Evolutionary conservation across 2,888 invertebrate species (phyloP).

Genomic region (Pseudeuparius sepicola): DNA sequence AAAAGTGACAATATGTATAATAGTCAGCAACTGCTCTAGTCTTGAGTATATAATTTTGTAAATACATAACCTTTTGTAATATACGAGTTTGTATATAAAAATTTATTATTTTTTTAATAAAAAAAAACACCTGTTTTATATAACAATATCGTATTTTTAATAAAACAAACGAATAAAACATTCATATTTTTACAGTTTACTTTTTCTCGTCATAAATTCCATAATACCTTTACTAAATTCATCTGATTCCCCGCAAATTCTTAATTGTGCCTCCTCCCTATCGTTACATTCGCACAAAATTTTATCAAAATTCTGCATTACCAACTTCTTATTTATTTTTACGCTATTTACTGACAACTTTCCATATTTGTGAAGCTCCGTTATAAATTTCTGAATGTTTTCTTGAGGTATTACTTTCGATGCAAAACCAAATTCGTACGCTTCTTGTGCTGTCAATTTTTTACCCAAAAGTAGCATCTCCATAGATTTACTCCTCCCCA

Average conservation of each 20-base stretch:
- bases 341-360: conserved; percentile 51
- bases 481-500: conserved; percentile 70
- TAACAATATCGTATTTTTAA: conserved; percentile 5
- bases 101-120: too few species aligned
- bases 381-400: conserved; percentile 44
- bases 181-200: conserved; percentile 29
- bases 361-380: conserved; percentile 50
- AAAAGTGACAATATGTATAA: too few species aligned
- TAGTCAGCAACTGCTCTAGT: too few species aligned
- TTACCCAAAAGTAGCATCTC: conserved; percentile 50
- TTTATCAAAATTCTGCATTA: conserved; percentile 49
- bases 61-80: too few species aligned
- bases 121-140: too few species aligned
- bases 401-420: conserved; percentile 63
- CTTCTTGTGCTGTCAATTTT: conserved; percentile 71
- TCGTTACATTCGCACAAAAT: conserved; percentile 56
- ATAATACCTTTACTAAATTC: conserved; percentile 55
- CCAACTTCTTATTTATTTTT: conserved; percentile 57
- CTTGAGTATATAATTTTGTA: too few species aligned
- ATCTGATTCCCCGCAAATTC: conserved; percentile 52
- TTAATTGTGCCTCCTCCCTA: conserved; percentile 57
- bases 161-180: conserved; percentile 4
- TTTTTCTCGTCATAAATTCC: conserved; percentile 40
- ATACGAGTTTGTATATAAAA: too few species aligned
- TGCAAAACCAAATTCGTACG: conserved; percentile 65